Base-by-base conservation (phyloP, 2,797 vertebrate genomes). In the Merluccius polli region DNA sequence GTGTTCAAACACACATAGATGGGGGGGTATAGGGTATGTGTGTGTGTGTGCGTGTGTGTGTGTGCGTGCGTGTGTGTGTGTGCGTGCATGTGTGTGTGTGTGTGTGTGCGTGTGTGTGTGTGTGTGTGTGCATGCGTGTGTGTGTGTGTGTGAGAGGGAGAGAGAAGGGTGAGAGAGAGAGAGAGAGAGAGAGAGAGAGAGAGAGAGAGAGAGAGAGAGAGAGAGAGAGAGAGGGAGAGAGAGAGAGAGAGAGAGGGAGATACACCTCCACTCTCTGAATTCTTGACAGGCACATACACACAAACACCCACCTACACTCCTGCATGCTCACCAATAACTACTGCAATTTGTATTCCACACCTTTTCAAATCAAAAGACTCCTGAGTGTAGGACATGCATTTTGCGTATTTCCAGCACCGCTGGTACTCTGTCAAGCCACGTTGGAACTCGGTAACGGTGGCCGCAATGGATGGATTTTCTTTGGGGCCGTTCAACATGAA, bases 391-490 rank as follows among this genome's bases (percentile, higher is more conserved):
- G 52, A 9, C 4, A 59, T 59, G n/a, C 24, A n/a, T 59, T 59
- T 59, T 21, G 8, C n/a, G 9, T 1, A 59, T 59, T 1, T n/a
- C 52, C 21, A n/a, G 21, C 36, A 7, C 36, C 5, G 6, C 21
- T 9, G 10, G 52, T 59, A 59, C 52, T 24, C 52, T 9, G 52
- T 59, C 52, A 24, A 21, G 52, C 52, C 52, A 59, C 10, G 52
- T 59, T n/a, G 21, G 21, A 59, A 1, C 10, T 21, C 52, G 5
- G 21, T 59, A 11, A 24, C 52, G 52, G 21, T 9, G 8, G 6
- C 52, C 24, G 35, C 48, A 48, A 31, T 13, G 48, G 33, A 68
- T 83, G 36, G 71, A 80, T 84, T 85, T 85, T 81, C 70, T 71
- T 74, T 32, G 72, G 18, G 63, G 72, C 78, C 74, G 15, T 74